Evolutionary conservation across 2,797 vertebrate species (phyloP).

Genomic region (Melanogrammus aeglefinus): DNA sequence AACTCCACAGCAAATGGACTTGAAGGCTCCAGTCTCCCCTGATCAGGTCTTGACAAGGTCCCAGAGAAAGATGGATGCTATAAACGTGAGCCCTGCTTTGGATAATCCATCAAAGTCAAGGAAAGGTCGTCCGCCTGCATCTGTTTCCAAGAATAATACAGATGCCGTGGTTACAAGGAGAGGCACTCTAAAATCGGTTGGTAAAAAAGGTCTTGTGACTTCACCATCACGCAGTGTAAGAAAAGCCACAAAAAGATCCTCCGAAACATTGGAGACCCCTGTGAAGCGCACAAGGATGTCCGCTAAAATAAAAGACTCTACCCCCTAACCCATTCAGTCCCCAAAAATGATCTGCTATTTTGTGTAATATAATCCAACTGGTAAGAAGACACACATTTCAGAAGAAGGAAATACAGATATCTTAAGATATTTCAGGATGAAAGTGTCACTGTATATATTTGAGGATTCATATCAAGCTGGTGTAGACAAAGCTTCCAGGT

Average conservation of each 20-base stretch:
- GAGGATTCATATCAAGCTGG: constrained; percentile 18
- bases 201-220: constrained; percentile 52
- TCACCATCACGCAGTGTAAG: constrained; percentile 44
- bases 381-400: constrained; percentile 19
- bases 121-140: constrained; percentile 42
- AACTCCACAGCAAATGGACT: constrained; percentile 42
- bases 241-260: constrained; percentile 64
- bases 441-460: constrained; percentile 34
- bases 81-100: constrained; percentile 37
- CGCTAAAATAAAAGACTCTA: constrained; percentile 54
- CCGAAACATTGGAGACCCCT: constrained; percentile 52
- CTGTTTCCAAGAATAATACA: constrained; percentile 45
- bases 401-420: constrained; percentile 22
- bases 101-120: constrained; percentile 53
- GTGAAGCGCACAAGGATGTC: constrained; percentile 76
- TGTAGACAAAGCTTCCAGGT: not conserved
- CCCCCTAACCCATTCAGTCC: not conserved
- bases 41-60: constrained; percentile 80
- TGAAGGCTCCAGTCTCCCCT: constrained; percentile 47
- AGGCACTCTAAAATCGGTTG: constrained; percentile 47
- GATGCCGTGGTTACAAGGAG: constrained; percentile 50
- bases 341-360: constrained; percentile 18
- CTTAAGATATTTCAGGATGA: constrained; percentile 43
- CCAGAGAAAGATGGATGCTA: constrained; percentile 73
- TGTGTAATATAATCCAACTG: constrained; percentile 39